Evolutionary conservation across 2,888 invertebrate species (phyloP).

Genomic region (Agrilus biguttatus): DNA sequence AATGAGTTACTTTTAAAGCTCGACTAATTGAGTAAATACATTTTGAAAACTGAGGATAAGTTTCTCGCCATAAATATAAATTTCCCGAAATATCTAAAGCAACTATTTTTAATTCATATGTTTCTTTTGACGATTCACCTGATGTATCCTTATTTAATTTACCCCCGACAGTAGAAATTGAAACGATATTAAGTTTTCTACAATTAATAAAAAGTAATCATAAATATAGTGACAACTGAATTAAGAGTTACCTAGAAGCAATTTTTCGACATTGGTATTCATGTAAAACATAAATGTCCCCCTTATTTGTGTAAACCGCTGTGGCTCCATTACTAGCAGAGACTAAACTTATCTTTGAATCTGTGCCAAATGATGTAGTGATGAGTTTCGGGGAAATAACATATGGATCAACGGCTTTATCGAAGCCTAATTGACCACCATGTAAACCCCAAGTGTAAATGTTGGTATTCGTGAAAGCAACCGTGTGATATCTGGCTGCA

Average conservation of each 20-base stretch:
- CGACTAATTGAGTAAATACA: conserved; percentile 50
- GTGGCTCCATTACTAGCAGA: conserved; percentile 55
- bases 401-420: conserved; percentile 29
- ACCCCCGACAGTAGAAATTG: conserved; percentile 33
- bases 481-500: conserved; percentile 58
- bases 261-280: conserved; percentile 57
- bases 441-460: conserved; percentile 73
- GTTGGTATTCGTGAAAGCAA: conserved; percentile 44
- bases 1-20: conserved; percentile 40
- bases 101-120: conserved; percentile 42
- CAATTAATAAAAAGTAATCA: background rate
- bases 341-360: conserved; percentile 28
- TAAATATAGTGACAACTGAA: background rate
- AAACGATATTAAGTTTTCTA: conserved; percentile 5
- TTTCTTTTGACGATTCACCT: conserved; percentile 29
- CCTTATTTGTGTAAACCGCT: conserved; percentile 45
- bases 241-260: conserved; percentile 36
- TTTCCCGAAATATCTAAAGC: conserved; percentile 47
- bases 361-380: conserved; percentile 11
- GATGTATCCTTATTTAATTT: conserved; percentile 32
- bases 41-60: conserved; percentile 39
- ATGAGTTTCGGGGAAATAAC: conserved; percentile 37
- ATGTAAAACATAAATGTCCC: conserved; percentile 56
- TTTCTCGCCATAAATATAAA: conserved; percentile 53
- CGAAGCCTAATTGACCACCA: conserved; percentile 67